These are phyloP conservation scores for Clistopyga incitator DNA, from an alignment of 2,888 invertebrate species.

Conservation along the genomic window DNA sequence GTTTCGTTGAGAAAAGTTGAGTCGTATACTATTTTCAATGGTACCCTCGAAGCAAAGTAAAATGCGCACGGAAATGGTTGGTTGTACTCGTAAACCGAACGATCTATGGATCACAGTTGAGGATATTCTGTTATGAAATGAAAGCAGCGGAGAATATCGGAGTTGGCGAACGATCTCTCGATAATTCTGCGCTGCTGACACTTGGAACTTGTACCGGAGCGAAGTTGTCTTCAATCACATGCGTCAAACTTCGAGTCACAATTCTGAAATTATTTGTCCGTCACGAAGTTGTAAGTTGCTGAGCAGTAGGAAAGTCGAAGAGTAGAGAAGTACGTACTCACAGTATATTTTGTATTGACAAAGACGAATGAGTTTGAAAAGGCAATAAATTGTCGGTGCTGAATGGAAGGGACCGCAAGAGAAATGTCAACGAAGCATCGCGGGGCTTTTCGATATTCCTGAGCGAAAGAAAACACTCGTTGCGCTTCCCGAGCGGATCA, in stretches of 20 bases:
- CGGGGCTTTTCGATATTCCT: constrained; percentile 53
- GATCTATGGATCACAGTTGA: constrained; percentile 29
- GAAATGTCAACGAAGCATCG: constrained; percentile 34
- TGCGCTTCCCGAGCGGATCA: constrained; percentile 64
- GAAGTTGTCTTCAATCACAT: constrained; percentile 35
- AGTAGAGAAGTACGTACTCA: constrained; percentile 14
- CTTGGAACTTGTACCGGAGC: not conserved
- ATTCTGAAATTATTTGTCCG: constrained; percentile 58
- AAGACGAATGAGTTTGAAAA: constrained; percentile 66
- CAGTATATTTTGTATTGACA: constrained; percentile 61
- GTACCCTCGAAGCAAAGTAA: constrained; percentile 37
- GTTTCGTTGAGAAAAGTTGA: constrained; percentile 53
- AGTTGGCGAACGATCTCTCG: not conserved
- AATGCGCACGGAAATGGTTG: constrained; percentile 55
- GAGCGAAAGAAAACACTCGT: constrained; percentile 68
- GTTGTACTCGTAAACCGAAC: constrained; percentile 34
- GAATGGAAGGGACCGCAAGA: constrained; percentile 38
- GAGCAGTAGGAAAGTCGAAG: not conserved
- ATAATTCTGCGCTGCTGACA: constrained; percentile 2
- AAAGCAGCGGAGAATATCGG: not conserved
- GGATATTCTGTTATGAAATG: constrained; percentile 29
- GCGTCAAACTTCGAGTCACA: constrained; percentile 30
- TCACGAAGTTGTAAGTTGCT: constrained; percentile 45
- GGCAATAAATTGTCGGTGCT: constrained; percentile 67
- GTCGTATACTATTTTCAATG: constrained; percentile 52